Percentiles rank a stretch among this genome's conserved stretches.
These are phyloP conservation scores for Zoanthus solanderi DNA, from an alignment of 92 coral and sea anemone genomes.

Conservation along the genomic window DNA sequence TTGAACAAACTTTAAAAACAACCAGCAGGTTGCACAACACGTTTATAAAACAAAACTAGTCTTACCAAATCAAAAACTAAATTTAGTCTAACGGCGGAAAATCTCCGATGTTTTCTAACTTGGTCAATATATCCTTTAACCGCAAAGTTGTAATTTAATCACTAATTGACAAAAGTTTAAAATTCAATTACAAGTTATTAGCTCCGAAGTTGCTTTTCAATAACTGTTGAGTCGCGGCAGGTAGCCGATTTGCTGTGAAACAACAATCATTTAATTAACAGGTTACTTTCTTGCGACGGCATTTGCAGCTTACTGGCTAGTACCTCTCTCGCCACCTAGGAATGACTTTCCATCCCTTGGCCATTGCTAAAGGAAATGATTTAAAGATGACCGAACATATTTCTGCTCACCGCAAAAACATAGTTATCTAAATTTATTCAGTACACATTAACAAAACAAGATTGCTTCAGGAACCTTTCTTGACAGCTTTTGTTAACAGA, in stretches of 20 bases:
- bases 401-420: not conserved
- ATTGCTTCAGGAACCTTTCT: not conserved
- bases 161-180: conserved; percentile 22
- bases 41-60: conserved; percentile 24
- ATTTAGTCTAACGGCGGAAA: conserved; percentile 21
- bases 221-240: conserved; percentile 30
- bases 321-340: conserved; percentile 6
- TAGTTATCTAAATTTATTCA: not conserved
- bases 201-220: conserved; percentile 34
- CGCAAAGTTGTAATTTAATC: conserved; percentile 34
- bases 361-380: conserved; percentile 23
- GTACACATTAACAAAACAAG: not conserved
- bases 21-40: conserved; percentile 40
- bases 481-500: conserved; percentile 10
- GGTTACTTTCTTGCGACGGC: not conserved
- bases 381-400: conserved; percentile 27
- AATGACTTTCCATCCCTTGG: not conserved
- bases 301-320: not conserved
- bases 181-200: conserved; percentile 45
- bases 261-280: conserved; percentile 45
- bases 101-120: conserved; percentile 34
- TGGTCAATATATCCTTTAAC: conserved; percentile 7
- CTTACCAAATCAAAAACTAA: conserved; percentile 16
- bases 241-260: conserved; percentile 41
- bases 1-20: conserved; percentile 32